Conservation (phyloP, 2,797 vertebrate species). For the Brachyrhaphis roseni region DNA sequence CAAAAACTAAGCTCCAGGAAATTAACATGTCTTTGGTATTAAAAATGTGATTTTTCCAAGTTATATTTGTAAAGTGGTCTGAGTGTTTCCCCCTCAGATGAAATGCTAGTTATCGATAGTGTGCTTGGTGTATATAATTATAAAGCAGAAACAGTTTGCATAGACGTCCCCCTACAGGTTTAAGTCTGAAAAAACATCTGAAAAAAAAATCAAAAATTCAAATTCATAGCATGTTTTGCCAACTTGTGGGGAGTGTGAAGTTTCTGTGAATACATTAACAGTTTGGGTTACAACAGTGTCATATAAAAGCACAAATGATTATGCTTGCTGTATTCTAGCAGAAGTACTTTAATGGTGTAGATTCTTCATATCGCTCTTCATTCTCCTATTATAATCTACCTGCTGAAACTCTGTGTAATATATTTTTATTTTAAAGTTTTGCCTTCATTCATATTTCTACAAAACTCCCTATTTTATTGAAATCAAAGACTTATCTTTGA, state of each 20-base stretch:
- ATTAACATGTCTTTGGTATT: background rate
- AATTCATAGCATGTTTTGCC: background rate
- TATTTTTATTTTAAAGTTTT: background rate
- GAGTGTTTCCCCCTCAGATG: background rate
- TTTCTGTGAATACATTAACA: background rate
- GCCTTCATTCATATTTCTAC: background rate
- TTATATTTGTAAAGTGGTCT: background rate
- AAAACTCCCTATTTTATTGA: background rate
- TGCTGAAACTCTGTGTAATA: background rate
- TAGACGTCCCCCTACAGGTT: constrained; percentile 17
- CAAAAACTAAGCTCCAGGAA: constrained; percentile 16
- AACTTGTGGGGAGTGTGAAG: background rate
- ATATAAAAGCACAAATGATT: background rate
- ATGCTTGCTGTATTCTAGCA: background rate
- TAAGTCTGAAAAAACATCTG: background rate
- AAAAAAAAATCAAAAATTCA: background rate
- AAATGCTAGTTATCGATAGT: background rate
- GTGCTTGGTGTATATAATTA: constrained; percentile 8
- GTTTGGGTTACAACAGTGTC: background rate
- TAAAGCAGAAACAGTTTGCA: constrained; percentile 17
- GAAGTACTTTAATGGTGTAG: background rate
- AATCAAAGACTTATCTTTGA: background rate
- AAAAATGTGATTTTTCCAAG: background rate
- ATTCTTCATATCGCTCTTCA: background rate
- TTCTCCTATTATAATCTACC: background rate